Percentiles rank a stretch among this genome's conserved stretches.
Conservation (phyloP, 2,888 invertebrate species). For the Synanthedon tipuliformis region DNA sequence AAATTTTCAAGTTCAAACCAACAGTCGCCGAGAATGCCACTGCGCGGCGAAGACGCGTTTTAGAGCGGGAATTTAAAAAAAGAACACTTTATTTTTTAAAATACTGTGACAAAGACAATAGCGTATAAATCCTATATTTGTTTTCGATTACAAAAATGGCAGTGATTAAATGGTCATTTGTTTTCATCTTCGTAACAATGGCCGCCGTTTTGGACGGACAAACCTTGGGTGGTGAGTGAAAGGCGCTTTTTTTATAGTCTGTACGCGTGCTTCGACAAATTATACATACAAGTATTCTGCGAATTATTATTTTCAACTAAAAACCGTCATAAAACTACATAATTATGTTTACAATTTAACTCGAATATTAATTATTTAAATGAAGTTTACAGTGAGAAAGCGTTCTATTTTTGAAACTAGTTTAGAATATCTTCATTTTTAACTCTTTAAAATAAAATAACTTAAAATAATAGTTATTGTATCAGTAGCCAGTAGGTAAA, state of each 20-base stretch:
- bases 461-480: no score
- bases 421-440: no score
- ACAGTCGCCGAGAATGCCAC: slow-evolving; percentile 26
- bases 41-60: slow-evolving; percentile 23
- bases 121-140: slow-evolving; percentile 1
- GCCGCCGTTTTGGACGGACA: slow-evolving; percentile 41
- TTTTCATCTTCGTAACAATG: slow-evolving; percentile 26
- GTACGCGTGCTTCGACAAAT: not conserved
- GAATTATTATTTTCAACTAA: not conserved
- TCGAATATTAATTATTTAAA: no score
- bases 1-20: slow-evolving; percentile 2
- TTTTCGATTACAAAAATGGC: slow-evolving; percentile 23
- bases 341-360: no score
- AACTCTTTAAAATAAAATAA: no score
- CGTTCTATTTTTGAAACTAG: no score
- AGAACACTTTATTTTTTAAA: slow-evolving; percentile 6
- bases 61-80: slow-evolving; percentile 14
- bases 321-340: no score
- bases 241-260: slow-evolving; percentile 31
- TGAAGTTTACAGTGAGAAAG: no score
- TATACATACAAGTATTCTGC: not conserved
- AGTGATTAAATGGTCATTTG: slow-evolving; percentile 25
- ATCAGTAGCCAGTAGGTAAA: no score
- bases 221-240: slow-evolving; percentile 62
- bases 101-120: slow-evolving; percentile 3